Base-by-base conservation (phyloP, 92 coral and sea anemone species). In the Heteractis magnifica region DNA sequence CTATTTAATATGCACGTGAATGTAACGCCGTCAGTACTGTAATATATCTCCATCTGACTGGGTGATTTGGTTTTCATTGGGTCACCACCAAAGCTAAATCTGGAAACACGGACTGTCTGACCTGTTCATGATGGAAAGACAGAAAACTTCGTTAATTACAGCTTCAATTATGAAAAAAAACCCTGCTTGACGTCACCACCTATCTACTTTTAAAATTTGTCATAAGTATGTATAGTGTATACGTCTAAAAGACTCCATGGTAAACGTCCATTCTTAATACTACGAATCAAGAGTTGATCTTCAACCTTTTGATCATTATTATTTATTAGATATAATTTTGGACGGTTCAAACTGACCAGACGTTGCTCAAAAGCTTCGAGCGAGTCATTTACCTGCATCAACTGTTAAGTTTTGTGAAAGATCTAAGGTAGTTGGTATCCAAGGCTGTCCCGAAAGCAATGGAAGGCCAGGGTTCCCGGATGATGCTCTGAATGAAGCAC, bases 301-400 rank as follows among this genome's bases (percentile, higher is more conserved):
- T n/a, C n/a, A n/a, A n/a, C n/a, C n/a, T n/a, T n/a, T n/a, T n/a
- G n/a, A n/a, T n/a, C n/a, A n/a, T n/a, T n/a, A n/a, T n/a, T n/a
- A n/a, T n/a, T n/a, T n/a, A n/a, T n/a, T n/a, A n/a, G n/a, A n/a
- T n/a, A n/a, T n/a, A n/a, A n/a, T n/a, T n/a, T n/a, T n/a, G n/a
- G n/a, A n/a, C n/a, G n/a, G n/a, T n/a, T n/a, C n/a, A n/a, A n/a
- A n/a, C n/a, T n/a, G n/a, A n/a, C n/a, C n/a, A n/a, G n/a, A n/a
- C n/a, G n/a, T n/a, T n/a, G n/a, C n/a, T n/a, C n/a, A n/a, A n/a
- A n/a, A n/a, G n/a, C n/a, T n/a, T n/a, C n/a, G n/a, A n/a, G n/a
- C n/a, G n/a, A n/a, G n/a, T n/a, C n/a, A n/a, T n/a, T 68, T 83
- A 83, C 87, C 87, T 49, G 79, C 76, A 20, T 83, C 76, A 8